phyloP scores from a whole-genome alignment of 2,888 invertebrate genomes.

The Crocallis elinguaria region DNA sequence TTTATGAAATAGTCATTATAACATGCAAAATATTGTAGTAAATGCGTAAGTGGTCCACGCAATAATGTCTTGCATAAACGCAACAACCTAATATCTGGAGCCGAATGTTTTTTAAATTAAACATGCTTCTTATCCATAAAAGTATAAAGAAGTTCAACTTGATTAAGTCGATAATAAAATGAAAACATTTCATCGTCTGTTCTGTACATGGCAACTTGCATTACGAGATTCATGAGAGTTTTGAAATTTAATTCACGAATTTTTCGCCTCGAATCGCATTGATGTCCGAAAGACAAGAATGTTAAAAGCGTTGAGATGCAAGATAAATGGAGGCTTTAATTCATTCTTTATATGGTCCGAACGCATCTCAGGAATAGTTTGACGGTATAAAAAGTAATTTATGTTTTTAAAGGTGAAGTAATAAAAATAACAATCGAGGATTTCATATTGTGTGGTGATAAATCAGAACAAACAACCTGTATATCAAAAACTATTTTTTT shows the following conservation, averaged over 20 bases:
- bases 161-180: slow-evolving; percentile 22
- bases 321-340: slow-evolving; percentile 11
- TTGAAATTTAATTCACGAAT: slow-evolving; percentile 25
- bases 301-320: slow-evolving; percentile 8
- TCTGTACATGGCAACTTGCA: slow-evolving; percentile 23
- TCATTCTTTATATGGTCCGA: slow-evolving; percentile 10
- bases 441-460: too few relatives aligned
- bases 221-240: slow-evolving; percentile 17
- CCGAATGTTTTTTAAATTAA: slow-evolving; percentile 25
- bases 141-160: slow-evolving; percentile 22
- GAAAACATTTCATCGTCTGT: slow-evolving; percentile 25
- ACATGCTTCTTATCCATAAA: slow-evolving; percentile 25
- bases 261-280: slow-evolving; percentile 10
- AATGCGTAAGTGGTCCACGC: slow-evolving; percentile 44
- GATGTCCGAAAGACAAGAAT: slow-evolving; percentile 6
- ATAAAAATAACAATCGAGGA: slow-evolving; percentile 1
- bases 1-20: slow-evolving; percentile 46
- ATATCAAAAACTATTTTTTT: too few relatives aligned
- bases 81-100: slow-evolving; percentile 37
- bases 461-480: too few relatives aligned
- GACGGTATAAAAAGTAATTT: neutral
- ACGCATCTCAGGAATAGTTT: slow-evolving; percentile 11
- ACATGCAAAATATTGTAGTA: slow-evolving; percentile 43
- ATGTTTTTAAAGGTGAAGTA: slow-evolving; percentile 8
- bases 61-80: slow-evolving; percentile 48